These are phyloP conservation scores for Phenganax stokvisi DNA, from an alignment of 92 coral and sea anemone genomes.

Conservation along the genomic window DNA sequence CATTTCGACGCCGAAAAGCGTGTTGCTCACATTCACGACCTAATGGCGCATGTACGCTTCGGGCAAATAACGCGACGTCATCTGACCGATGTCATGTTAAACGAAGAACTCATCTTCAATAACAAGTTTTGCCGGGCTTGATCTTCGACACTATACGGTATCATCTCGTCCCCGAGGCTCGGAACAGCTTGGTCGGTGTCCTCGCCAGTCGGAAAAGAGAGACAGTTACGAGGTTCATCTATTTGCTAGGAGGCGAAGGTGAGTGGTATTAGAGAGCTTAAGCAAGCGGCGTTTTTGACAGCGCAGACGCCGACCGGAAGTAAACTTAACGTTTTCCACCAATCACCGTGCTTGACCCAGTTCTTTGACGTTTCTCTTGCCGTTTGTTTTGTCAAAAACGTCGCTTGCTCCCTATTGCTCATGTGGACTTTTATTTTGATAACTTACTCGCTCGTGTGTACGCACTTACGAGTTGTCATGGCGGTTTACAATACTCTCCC, in stretches of 20 bases:
- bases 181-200: constrained; percentile 50
- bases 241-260: constrained; percentile 97
- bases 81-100: constrained; percentile 77
- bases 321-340: too few relatives aligned
- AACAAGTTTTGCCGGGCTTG: constrained; percentile 69
- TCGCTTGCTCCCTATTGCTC: too few relatives aligned
- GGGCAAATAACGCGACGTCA: constrained; percentile 83
- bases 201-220: constrained; percentile 58
- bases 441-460: too few relatives aligned
- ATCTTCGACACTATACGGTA: constrained; percentile 85
- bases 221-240: constrained; percentile 73
- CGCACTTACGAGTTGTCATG: too few relatives aligned
- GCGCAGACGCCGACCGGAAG: too few relatives aligned
- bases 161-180: constrained; percentile 86
- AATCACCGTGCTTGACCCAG: too few relatives aligned
- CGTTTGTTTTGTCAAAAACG: too few relatives aligned
- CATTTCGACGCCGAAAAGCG: constrained; percentile 61
- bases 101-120: constrained; percentile 74
- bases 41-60: constrained; percentile 81
- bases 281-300: too few relatives aligned
- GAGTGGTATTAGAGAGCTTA: neutral
- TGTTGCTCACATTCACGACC: constrained; percentile 48
- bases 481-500: too few relatives aligned
- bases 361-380: too few relatives aligned
- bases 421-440: too few relatives aligned